These are phyloP conservation scores for Poeciliopsis turrubarensis DNA, from an alignment of 2,113 vertebrate species.

Conservation along the genomic window DNA sequence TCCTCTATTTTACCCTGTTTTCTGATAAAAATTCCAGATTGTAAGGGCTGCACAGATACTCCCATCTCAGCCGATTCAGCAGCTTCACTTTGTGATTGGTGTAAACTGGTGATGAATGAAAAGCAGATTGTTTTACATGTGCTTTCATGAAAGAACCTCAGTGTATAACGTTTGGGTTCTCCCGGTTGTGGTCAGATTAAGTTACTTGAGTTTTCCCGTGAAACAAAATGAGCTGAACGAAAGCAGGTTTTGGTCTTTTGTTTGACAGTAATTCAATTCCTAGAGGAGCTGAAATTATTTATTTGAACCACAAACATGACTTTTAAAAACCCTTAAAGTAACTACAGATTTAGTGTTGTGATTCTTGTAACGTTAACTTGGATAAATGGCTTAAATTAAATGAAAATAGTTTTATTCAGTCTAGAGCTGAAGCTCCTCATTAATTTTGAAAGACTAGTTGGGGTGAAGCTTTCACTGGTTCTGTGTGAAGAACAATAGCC, in stretches of 20 bases:
- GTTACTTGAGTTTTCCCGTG: constrained; percentile 40
- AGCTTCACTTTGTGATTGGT: constrained; percentile 4
- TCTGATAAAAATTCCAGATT: too few relatives aligned
- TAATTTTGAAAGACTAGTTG: not conserved
- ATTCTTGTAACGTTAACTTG: not conserved
- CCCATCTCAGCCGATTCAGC: too few relatives aligned
- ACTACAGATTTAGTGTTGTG: too few relatives aligned
- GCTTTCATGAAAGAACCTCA: constrained; percentile 30
- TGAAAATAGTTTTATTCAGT: not conserved
- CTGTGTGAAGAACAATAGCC: not conserved
- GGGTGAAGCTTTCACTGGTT: too few relatives aligned
- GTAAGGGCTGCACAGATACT: too few relatives aligned
- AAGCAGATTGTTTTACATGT: constrained; percentile 21
- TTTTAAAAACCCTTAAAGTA: not conserved
- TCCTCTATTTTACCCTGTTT: too few relatives aligned
- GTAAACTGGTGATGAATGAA: constrained; percentile 32
- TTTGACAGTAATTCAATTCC: not conserved
- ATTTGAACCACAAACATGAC: not conserved
- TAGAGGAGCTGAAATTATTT: not conserved
- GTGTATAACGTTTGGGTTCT: not conserved
- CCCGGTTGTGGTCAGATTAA: constrained; percentile 23
- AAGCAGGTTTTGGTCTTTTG: constrained; percentile 3
- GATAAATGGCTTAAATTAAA: not conserved
- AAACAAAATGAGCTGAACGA: constrained; percentile 31
- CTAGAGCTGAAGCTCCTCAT: not conserved